These are phyloP conservation scores for Trichogramma pretiosum DNA, from an alignment of 1,140 invertebrate genomes.

Conservation along the genomic window DNA sequence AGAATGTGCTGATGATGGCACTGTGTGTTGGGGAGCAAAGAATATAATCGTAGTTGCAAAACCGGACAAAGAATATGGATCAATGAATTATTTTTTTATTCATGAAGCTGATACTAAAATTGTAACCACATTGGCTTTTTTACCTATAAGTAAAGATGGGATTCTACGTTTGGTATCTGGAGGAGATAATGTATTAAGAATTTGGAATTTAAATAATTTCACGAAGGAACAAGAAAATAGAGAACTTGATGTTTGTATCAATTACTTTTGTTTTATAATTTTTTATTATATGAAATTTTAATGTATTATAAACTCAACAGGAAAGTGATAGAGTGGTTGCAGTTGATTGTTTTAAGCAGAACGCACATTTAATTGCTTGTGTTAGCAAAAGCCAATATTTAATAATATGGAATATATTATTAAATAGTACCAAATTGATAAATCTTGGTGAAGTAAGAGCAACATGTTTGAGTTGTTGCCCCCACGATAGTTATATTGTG, in stretches of 20 bases:
- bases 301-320: constrained; percentile 22
- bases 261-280: not conserved
- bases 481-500: constrained; percentile 50
- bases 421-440: constrained; percentile 43
- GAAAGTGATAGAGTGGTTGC: constrained; percentile 40
- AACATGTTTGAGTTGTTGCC: constrained; percentile 53
- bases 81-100: constrained; percentile 36
- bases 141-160: constrained; percentile 42
- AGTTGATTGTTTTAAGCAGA: constrained; percentile 49
- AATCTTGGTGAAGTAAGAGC: constrained; percentile 28
- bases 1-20: constrained; percentile 52
- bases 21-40: constrained; percentile 55
- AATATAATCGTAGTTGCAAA: constrained; percentile 47
- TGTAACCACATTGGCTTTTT: constrained; percentile 51
- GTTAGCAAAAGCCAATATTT: constrained; percentile 52
- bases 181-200: constrained; percentile 50
- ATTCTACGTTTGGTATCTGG: constrained; percentile 43
- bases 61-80: constrained; percentile 24
- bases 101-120: constrained; percentile 35
- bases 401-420: constrained; percentile 55
- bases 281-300: not conserved
- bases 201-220: constrained; percentile 53
- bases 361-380: constrained; percentile 42
- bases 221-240: constrained; percentile 9
- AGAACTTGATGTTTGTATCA: constrained; percentile 1